A percentile compares a stretch with the other conserved stretches of the same genome.
Conservation (phyloP, 2,888 invertebrate species). For the Candidula unifasciata region DNA sequence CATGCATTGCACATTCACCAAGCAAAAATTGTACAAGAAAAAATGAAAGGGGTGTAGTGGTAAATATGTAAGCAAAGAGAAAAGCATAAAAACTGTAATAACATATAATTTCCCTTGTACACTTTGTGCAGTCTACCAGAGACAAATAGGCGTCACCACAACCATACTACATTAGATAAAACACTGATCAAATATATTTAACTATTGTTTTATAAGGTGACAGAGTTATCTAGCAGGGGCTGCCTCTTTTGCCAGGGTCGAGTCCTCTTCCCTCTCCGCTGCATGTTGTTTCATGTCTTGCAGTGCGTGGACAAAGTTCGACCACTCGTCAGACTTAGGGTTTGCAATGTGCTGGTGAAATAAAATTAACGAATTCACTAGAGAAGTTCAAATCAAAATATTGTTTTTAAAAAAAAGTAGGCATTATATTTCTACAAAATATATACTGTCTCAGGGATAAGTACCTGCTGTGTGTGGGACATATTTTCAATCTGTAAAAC, state of each 20-base stretch:
- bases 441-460: too few species aligned
- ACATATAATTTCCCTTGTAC: too few species aligned
- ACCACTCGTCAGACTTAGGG: constrained; percentile 96
- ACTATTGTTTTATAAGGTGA: not conserved
- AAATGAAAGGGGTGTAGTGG: too few species aligned
- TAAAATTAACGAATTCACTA: constrained; percentile 9
- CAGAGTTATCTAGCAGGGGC: constrained; percentile 41
- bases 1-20: too few species aligned
- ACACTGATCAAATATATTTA: not conserved
- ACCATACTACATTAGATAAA: not conserved
- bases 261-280: constrained; percentile 75
- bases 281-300: constrained; percentile 83
- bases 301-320: constrained; percentile 92
- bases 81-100: too few species aligned
- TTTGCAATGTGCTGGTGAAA: constrained; percentile 87
- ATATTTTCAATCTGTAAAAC: too few species aligned
- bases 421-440: too few species aligned
- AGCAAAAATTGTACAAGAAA: too few species aligned
- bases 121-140: not conserved
- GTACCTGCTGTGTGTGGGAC: too few species aligned
- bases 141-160: not conserved
- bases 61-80: too few species aligned
- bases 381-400: too few species aligned
- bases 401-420: too few species aligned
- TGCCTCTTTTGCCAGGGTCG: constrained; percentile 54